A percentile compares a stretch with the other conserved stretches of the same genome.
Evolutionary conservation across 2,113 vertebrate genomes (phyloP).

Genomic region (Cisticola juncidis): DNA sequence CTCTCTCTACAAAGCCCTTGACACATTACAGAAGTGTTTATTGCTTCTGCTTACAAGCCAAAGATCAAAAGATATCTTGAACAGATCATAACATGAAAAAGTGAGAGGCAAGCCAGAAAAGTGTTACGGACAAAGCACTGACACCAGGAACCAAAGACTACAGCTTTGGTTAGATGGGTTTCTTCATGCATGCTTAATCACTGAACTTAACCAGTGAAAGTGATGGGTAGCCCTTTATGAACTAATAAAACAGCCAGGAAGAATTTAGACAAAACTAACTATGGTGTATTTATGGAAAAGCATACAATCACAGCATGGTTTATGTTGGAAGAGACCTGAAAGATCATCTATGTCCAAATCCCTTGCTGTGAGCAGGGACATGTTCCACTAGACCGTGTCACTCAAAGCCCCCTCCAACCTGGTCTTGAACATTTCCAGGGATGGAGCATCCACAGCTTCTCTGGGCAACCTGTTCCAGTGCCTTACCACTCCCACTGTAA

Average conservation of each 20-base stretch:
- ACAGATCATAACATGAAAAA: background rate
- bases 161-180: background rate
- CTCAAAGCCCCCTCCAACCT: background rate
- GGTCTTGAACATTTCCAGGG: background rate
- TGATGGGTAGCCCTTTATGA: background rate
- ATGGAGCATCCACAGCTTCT: background rate
- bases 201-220: background rate
- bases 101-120: background rate
- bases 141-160: background rate
- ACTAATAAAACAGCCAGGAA: background rate
- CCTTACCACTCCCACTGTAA: background rate
- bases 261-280: background rate
- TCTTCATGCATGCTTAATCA: background rate
- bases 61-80: background rate
- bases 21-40: background rate
- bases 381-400: background rate
- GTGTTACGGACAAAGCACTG: fast-evolving
- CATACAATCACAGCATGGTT: background rate
- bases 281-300: background rate
- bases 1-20: background rate
- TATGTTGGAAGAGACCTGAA: background rate
- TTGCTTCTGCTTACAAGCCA: background rate
- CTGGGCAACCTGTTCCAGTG: background rate
- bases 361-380: background rate
- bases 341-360: background rate